Base-by-base conservation (phyloP, 1,140 invertebrate genomes). In the Drosophila teissieri region DNA sequence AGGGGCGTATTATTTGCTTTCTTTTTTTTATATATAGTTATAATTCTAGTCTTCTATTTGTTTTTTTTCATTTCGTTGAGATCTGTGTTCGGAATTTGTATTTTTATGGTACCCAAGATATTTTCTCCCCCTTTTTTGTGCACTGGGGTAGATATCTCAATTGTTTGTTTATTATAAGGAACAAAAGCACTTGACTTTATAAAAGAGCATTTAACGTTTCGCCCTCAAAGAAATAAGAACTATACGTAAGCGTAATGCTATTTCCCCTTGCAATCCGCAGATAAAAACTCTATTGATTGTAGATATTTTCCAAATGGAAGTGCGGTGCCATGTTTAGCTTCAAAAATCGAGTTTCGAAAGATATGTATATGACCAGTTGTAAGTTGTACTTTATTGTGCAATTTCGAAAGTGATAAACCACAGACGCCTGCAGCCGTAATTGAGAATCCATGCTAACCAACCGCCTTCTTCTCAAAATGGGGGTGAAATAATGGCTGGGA, bases 161-260 rank as follows among this genome's bases (percentile, higher is more conserved):
- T 27, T 15, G 46, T 34, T 51, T 67, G 48, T 52, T 51, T 64
- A 45, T 19, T 24, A 24, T 4, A 14, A 34, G 27, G 42, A 61
- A 67, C 34, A 64, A 64, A 64, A 63, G 64, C 64, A 68, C 64
- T 68, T 68, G 64, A 68, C 60, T 64, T 36, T 52, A 44, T 64
- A 64, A 65, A 62, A 51, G 37, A 36, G 51, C 57, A 34, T 51
- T 64, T 51, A 31, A 10, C 8, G 46, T 49, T 49, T 14, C 14
- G 19, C 31, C 31, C 31, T 44, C n/a, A 10, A 44, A n/a, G 8
- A 7, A 27, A 48, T 31, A 31, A 19, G 10, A 12, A 19, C 12
- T 44, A 65, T 40, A 7, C 22, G 14, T n/a, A 45, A 37, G 46
- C 46, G 7, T 27, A 11, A n/a, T 19, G 15, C 53, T 2, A 62